phyloP scores from a whole-genome alignment of 2,888 invertebrate species.

The Temnothorax rugatulus region DNA sequence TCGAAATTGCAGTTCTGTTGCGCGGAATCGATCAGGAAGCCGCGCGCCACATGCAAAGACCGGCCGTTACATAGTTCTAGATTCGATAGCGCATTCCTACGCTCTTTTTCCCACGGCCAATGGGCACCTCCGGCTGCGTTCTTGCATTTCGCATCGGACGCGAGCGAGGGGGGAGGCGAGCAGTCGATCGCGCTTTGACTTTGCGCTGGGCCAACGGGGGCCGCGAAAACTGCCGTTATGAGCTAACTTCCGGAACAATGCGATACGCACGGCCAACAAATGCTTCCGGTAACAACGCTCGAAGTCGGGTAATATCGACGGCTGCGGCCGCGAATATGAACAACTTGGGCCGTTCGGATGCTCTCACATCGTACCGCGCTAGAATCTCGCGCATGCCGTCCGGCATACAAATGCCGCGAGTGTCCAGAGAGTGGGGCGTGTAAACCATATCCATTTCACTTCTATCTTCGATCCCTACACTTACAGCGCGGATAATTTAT shows the following conservation, averaged over 20 bases:
- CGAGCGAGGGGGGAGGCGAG: not conserved
- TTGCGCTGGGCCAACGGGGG: not conserved
- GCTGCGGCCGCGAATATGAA: conserved; percentile 39
- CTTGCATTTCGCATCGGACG: conserved; percentile 57
- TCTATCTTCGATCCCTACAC: not conserved
- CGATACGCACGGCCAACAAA: conserved; percentile 37
- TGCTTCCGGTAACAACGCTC: conserved; percentile 40
- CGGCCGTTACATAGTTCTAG: conserved; percentile 54
- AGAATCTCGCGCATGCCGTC: not conserved
- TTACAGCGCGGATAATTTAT: conserved; percentile 6
- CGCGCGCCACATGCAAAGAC: conserved; percentile 51
- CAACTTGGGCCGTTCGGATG: conserved; percentile 16
- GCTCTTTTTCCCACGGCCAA: conserved; percentile 19
- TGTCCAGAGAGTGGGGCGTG: not conserved
- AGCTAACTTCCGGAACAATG: conserved; percentile 52
- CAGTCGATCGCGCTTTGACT: conserved; percentile 59
- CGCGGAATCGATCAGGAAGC: conserved; percentile 66
- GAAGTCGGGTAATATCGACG: conserved; percentile 39
- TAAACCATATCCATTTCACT: not conserved
- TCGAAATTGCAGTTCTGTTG: conserved; percentile 62
- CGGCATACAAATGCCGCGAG: not conserved
- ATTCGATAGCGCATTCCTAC: conserved; percentile 49
- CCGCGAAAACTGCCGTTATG: conserved; percentile 53
- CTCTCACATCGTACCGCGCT: not conserved
- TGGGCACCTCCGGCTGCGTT: conserved; percentile 43